phyloP scores from a whole-genome alignment of 2,113 vertebrate genomes.

The Eurystomus gularis region DNA sequence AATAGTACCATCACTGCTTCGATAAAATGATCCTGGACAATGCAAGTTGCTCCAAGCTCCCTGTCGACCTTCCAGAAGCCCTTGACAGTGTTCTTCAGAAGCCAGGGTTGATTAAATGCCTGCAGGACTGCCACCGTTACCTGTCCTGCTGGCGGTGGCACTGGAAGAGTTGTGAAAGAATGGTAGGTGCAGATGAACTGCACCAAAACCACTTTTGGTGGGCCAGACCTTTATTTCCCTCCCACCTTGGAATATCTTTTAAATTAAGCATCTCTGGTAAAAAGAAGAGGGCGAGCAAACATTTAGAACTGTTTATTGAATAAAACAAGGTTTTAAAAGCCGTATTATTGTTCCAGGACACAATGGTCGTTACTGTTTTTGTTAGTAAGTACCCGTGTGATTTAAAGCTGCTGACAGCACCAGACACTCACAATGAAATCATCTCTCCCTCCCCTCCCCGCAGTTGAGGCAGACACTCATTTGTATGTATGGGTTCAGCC shows the following conservation, averaged over 20 bases:
- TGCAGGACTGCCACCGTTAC: background rate
- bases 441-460: slow-evolving; percentile 73
- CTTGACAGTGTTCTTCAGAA: background rate
- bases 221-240: background rate
- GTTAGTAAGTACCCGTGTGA: slow-evolving; percentile 81
- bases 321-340: slow-evolving; percentile 68
- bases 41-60: accelerated
- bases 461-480: slow-evolving; percentile 80
- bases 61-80: background rate
- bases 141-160: background rate
- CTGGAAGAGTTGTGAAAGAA: background rate
- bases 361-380: slow-evolving; percentile 80
- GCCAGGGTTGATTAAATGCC: background rate
- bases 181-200: accelerated
- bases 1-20: background rate
- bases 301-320: slow-evolving; percentile 67
- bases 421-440: slow-evolving; percentile 83
- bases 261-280: background rate
- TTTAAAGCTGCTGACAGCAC: slow-evolving; percentile 90
- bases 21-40: accelerated
- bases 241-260: background rate
- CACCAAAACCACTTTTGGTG: background rate
- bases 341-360: slow-evolving; percentile 72
- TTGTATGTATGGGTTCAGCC: slow-evolving; percentile 82
- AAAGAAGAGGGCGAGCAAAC: slow-evolving; percentile 10